Conservation (phyloP, 53 echinoderm and acorn worm species). For the Echinarachnius parma region DNA sequence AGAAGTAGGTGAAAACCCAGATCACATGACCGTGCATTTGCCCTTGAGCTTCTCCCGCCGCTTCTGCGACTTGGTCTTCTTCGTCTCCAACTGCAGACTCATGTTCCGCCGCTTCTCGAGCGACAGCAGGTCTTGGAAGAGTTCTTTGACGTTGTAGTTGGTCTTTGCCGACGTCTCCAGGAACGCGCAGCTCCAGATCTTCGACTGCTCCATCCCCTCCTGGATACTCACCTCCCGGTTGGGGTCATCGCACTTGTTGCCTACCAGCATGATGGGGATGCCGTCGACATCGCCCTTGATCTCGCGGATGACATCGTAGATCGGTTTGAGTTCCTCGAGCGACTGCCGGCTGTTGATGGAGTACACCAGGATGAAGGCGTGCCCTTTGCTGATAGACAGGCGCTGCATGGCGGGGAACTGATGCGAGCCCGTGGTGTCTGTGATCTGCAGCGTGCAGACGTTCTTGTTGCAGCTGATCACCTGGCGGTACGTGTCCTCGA, state of each 20-base stretch:
- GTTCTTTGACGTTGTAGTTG: conserved; percentile 99
- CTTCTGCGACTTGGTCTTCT: conserved; percentile 98
- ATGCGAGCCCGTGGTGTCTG: conserved; percentile 97
- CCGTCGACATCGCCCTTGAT: conserved; percentile 98
- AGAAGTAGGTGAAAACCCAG: not conserved
- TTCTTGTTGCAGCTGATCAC: conserved; percentile 99
- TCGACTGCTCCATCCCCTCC: conserved; percentile 92
- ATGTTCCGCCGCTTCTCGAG: conserved; percentile 95
- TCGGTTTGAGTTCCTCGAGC: conserved; percentile 96
- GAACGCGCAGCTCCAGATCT: conserved; percentile 89
- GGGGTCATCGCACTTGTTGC: conserved; percentile 97
- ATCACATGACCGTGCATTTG: conserved; percentile 98
- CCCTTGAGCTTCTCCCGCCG: conserved; percentile 97
- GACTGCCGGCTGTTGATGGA: conserved; percentile 98
- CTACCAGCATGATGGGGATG: conserved; percentile 96
- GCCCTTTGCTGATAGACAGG: conserved; percentile 96
- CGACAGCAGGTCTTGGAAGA: conserved; percentile 95
- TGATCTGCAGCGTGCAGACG: conserved; percentile 97
- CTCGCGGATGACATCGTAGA: conserved; percentile 92
- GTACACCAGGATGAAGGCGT: conserved; percentile 98
- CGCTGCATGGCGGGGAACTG: conserved; percentile 99
- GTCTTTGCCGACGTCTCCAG: conserved; percentile 98
- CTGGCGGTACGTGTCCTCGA: conserved; percentile 97
- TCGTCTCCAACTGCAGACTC: conserved; percentile 97
- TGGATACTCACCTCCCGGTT: conserved; percentile 89